These are phyloP conservation scores for Pogonomyrmex barbatus DNA, from an alignment of 1,140 invertebrate species.

Conservation along the genomic window DNA sequence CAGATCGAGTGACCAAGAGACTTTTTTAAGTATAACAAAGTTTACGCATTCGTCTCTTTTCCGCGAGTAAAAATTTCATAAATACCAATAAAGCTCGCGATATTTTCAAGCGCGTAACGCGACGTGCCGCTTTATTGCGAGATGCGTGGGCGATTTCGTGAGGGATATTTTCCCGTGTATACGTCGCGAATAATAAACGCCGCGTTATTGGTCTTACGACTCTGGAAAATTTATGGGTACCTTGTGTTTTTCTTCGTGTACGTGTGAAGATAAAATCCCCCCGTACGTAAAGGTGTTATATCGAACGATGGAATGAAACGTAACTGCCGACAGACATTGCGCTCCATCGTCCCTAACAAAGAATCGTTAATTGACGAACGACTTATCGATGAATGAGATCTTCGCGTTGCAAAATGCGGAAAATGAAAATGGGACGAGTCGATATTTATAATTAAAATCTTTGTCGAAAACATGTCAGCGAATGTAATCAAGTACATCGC, in stretches of 20 bases:
- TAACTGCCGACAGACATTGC: neutral
- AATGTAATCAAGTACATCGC: conserved; percentile 26
- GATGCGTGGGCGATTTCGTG: neutral
- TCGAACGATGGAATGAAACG: neutral
- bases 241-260: neutral
- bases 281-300: neutral
- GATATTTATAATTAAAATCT: conserved; percentile 44
- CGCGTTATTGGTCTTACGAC: conserved; percentile 3
- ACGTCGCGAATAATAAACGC: neutral
- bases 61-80: neutral
- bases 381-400: neutral
- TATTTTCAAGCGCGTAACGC: neutral
- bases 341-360: neutral
- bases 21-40: neutral
- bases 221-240: neutral
- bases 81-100: conserved; percentile 6
- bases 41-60: neutral
- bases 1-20: neutral
- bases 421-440: neutral
- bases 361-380: neutral
- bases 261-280: neutral
- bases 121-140: neutral
- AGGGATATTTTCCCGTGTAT: neutral
- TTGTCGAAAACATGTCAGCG: conserved; percentile 25
- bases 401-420: neutral